Conservation (phyloP, 2,888 invertebrate species). For the Mythimna ferrago region DNA sequence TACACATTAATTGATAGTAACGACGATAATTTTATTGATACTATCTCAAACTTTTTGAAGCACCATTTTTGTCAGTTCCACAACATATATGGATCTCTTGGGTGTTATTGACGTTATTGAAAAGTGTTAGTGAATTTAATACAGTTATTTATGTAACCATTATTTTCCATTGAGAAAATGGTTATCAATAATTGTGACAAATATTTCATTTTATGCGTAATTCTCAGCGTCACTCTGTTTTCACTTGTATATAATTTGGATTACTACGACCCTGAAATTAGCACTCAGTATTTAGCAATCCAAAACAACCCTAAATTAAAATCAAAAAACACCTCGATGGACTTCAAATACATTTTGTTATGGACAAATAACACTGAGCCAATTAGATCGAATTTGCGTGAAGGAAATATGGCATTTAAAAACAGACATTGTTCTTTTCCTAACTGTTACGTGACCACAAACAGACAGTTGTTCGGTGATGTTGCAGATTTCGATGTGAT, state of each 20-base stretch:
- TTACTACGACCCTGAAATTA: constrained; percentile 4
- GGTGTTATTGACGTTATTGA: background rate
- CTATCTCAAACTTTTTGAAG: background rate
- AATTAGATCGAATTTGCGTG: constrained; percentile 62
- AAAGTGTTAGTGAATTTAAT: background rate
- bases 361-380: constrained; percentile 76
- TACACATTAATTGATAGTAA: constrained; percentile 1
- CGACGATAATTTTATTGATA: background rate
- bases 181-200: constrained; percentile 17
- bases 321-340: background rate
- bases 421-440: constrained; percentile 71
- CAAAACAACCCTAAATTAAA: background rate
- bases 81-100: background rate
- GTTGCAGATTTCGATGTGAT: constrained; percentile 75
- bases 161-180: constrained; percentile 8
- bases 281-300: background rate
- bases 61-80: background rate
- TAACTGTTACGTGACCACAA: constrained; percentile 77
- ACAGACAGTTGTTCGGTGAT: constrained; percentile 67
- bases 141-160: background rate
- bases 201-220: constrained; percentile 24
- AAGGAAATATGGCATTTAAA: constrained; percentile 72
- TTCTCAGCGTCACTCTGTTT: constrained; percentile 30
- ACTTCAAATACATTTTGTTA: constrained; percentile 74
- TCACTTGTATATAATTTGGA: constrained; percentile 30